phyloP scores from a whole-genome alignment of 1,140 invertebrate genomes.

The Sycobia sp. region DNA sequence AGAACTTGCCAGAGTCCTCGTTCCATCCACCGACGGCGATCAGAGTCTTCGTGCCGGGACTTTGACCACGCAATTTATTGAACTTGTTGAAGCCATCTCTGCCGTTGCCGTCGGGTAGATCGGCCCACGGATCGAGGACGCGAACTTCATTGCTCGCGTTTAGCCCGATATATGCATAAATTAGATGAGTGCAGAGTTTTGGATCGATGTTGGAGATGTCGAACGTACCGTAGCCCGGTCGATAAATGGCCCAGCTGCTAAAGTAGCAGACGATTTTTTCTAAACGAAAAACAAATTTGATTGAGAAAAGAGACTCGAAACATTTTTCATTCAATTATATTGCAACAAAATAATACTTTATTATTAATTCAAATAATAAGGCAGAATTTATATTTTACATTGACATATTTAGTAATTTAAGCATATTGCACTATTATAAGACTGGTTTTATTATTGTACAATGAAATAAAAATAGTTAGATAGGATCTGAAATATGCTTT shows the following conservation, averaged over 20 bases:
- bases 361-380: too few relatives aligned
- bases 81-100: slow-evolving; percentile 59
- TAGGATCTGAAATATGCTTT: too few relatives aligned
- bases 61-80: slow-evolving; percentile 64
- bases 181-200: slow-evolving; percentile 70
- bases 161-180: slow-evolving; percentile 72
- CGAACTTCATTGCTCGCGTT: slow-evolving; percentile 48
- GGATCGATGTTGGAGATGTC: slow-evolving; percentile 66
- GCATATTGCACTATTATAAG: too few relatives aligned
- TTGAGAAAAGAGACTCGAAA: too few relatives aligned
- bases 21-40: slow-evolving; percentile 79
- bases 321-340: too few relatives aligned
- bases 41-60: slow-evolving; percentile 69
- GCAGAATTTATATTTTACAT: too few relatives aligned
- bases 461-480: too few relatives aligned
- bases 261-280: slow-evolving; percentile 70
- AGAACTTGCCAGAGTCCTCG: slow-evolving; percentile 70
- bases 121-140: slow-evolving; percentile 67
- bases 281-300: too few relatives aligned
- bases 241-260: slow-evolving; percentile 68
- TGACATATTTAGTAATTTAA: too few relatives aligned
- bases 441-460: too few relatives aligned
- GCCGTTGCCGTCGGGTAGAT: slow-evolving; percentile 60
- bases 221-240: slow-evolving; percentile 64
- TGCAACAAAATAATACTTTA: too few relatives aligned